Evolutionary conservation across 2,113 vertebrate species (phyloP).

Genomic region (Peromyscus californicus): DNA sequence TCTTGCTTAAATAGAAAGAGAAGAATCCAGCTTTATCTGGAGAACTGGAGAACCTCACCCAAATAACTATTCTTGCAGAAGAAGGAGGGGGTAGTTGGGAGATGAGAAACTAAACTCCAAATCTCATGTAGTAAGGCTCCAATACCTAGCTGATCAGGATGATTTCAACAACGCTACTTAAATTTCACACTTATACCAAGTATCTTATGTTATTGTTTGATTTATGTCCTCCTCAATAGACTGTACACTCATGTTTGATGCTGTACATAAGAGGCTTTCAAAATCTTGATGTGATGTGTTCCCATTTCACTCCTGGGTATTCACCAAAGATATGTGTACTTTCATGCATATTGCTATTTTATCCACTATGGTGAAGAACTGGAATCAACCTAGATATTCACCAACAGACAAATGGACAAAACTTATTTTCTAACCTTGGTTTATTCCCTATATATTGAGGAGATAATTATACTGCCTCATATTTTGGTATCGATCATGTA

Average conservation of each 20-base stretch:
- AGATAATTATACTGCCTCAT: neutral
- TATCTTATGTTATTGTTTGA: neutral
- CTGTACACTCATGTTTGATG: neutral
- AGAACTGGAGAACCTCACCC: slow-evolving; percentile 1
- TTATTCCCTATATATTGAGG: neutral
- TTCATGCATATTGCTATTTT: neutral
- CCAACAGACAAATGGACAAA: neutral
- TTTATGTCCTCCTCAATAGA: neutral
- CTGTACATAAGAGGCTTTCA: neutral
- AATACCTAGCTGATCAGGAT: neutral
- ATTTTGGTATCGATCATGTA: neutral
- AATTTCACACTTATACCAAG: neutral
- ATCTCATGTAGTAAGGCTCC: neutral
- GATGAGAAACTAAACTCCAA: neutral
- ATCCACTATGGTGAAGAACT: neutral
- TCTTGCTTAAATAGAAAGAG: slow-evolving; percentile 50
- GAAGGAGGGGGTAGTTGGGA: neutral
- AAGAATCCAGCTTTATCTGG: neutral
- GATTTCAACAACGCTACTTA: neutral
- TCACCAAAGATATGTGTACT: neutral
- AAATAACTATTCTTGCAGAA: slow-evolving; percentile 49
- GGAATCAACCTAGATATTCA: neutral
- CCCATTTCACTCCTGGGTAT: neutral
- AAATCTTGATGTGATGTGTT: neutral
- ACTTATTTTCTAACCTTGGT: neutral